A percentile compares a stretch with the other conserved stretches of the same genome.
phyloP scores from a whole-genome alignment of 2,797 vertebrate species.

The Gymnothorax reevesii region DNA sequence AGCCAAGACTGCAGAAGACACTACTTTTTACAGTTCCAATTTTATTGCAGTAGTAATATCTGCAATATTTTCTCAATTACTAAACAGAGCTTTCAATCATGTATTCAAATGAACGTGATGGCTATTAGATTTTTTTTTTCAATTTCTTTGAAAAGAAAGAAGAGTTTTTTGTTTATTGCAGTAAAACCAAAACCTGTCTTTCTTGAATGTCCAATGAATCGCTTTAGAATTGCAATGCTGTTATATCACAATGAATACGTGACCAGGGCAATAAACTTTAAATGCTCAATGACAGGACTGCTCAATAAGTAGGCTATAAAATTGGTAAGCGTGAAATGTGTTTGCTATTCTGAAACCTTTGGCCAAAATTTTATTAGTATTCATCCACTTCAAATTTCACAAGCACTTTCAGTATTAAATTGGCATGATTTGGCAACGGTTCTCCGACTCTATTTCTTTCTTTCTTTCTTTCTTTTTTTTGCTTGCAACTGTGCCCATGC shows the following conservation, averaged over 20 bases:
- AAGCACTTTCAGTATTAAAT: constrained; percentile 64
- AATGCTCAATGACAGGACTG: not conserved
- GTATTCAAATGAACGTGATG: not conserved
- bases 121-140: not conserved
- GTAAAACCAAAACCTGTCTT: not conserved
- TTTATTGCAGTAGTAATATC: not conserved
- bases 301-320: constrained; percentile 31
- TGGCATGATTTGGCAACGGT: constrained; percentile 56
- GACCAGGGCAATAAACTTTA: not conserved
- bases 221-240: not conserved
- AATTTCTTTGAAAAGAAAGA: not conserved
- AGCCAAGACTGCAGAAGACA: constrained; percentile 79
- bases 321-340: constrained; percentile 54
- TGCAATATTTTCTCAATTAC: not conserved
- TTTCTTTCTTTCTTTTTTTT: constrained; percentile 51
- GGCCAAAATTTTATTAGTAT: constrained; percentile 58
- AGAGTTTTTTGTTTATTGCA: not conserved
- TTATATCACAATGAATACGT: not conserved
- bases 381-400: constrained; percentile 65
- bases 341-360: constrained; percentile 61
- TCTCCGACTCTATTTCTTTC: constrained; percentile 54
- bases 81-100: not conserved
- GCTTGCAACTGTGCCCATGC: constrained; percentile 46
- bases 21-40: constrained; percentile 72
- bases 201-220: not conserved